Evolutionary conservation across 2,113 vertebrate species (phyloP).

Genomic region (Phrynocephalus versicolor): DNA sequence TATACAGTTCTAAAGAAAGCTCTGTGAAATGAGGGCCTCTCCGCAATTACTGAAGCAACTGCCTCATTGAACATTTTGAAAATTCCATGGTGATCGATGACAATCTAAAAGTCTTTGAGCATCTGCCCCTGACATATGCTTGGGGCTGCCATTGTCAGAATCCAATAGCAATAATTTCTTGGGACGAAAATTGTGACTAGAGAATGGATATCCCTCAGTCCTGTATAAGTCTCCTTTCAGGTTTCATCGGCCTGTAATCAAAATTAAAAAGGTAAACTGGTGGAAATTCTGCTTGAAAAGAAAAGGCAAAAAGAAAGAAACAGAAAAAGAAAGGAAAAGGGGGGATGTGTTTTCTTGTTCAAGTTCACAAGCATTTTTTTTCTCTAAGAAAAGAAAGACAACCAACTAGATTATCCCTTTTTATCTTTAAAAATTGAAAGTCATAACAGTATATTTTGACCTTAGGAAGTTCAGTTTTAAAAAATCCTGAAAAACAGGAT

Average conservation of each 20-base stretch:
- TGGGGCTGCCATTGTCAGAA: neutral
- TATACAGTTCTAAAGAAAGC: neutral
- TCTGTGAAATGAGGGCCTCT: too few relatives aligned
- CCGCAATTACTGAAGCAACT: neutral
- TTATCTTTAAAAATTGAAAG: neutral
- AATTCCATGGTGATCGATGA: neutral
- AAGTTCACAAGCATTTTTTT: neutral
- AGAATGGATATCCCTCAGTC: neutral
- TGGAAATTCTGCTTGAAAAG: neutral
- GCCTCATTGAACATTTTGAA: neutral
- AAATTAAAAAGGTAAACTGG: neutral
- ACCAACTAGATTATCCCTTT: neutral
- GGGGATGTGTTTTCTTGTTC: neutral
- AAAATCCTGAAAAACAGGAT: neutral
- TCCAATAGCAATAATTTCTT: neutral
- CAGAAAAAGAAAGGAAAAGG: too few relatives aligned
- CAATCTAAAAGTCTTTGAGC: neutral
- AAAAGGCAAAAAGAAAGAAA: neutral
- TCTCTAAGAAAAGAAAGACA: neutral
- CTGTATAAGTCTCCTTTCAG: neutral
- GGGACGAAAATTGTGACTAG: neutral
- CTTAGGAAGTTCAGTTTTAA: neutral
- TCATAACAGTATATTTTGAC: neutral
- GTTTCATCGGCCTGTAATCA: neutral
- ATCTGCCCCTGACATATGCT: neutral